phyloP scores from a whole-genome alignment of 2,113 vertebrate species.

The Hippopotamus amphibius region DNA sequence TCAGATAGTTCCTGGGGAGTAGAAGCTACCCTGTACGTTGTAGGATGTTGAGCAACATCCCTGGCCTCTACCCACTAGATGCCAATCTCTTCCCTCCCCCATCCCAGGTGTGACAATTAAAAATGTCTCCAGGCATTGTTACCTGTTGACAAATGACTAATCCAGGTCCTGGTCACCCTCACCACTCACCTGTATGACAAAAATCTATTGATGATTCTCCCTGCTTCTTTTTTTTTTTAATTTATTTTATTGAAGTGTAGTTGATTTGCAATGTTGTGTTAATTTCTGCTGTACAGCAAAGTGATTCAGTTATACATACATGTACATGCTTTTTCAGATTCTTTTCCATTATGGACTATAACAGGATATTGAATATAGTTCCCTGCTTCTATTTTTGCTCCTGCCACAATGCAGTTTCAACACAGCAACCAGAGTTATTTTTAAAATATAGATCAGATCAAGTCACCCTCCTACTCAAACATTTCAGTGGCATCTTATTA shows the following conservation, averaged over 20 bases:
- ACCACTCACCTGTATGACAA: not conserved
- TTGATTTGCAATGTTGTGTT: not conserved
- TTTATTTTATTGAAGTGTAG: not conserved
- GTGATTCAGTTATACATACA: not conserved
- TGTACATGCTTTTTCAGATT: not conserved
- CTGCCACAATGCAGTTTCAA: not conserved
- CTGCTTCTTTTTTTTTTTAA: not conserved
- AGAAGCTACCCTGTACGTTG: not conserved
- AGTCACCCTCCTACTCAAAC: not conserved
- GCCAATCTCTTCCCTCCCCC: not conserved
- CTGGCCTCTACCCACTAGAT: not conserved
- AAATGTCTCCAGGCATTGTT: not conserved
- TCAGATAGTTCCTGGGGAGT: not conserved
- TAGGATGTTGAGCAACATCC: too few species aligned
- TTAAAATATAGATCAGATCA: not conserved
- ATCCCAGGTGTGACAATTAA: not conserved
- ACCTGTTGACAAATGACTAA: too few species aligned
- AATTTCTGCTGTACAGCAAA: not conserved
- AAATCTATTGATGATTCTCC: not conserved
- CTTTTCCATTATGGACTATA: not conserved
- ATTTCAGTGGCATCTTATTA: not conserved
- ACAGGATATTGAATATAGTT: not conserved
- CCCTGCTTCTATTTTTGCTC: not conserved
- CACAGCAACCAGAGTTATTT: not conserved
- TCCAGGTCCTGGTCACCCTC: not conserved